phyloP scores from a whole-genome alignment of 53 echinoderm and acorn worm species.

The Zoroaster sp. region DNA sequence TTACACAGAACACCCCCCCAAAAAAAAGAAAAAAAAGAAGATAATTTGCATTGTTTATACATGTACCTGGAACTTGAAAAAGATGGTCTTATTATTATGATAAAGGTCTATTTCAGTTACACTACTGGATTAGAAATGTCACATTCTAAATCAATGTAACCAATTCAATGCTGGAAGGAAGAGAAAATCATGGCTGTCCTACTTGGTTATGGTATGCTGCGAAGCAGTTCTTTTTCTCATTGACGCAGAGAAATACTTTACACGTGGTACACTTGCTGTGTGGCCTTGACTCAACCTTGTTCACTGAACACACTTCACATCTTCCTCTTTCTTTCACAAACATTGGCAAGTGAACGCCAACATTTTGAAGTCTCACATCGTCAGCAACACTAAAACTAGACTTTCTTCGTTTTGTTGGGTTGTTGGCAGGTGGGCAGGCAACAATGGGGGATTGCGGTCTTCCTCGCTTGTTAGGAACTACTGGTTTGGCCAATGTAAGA shows the following conservation, averaged over 20 bases:
- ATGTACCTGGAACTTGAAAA: neutral
- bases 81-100: neutral
- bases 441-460: too few relatives aligned
- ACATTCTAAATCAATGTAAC: neutral
- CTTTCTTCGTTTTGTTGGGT: too few relatives aligned
- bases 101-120: neutral
- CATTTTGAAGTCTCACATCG: neutral
- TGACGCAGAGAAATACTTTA: neutral
- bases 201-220: neutral
- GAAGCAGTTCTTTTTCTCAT: neutral
- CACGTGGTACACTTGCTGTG: neutral
- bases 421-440: too few relatives aligned
- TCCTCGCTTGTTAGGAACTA: too few relatives aligned
- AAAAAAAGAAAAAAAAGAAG: too few relatives aligned
- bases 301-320: neutral
- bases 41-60: too few relatives aligned
- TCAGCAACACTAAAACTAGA: neutral
- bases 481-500: too few relatives aligned
- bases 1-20: too few relatives aligned
- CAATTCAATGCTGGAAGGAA: too few relatives aligned
- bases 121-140: neutral
- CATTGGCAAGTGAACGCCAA: neutral
- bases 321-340: neutral
- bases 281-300: neutral
- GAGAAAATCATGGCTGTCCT: neutral